Conservation (phyloP, 2,113 vertebrate genomes). For the human region GRCh38 chr15:47756501-47757000, state of each 20-base stretch:
- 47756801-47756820: background rate
- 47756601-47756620: conserved; percentile 1
- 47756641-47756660: background rate
- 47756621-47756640: background rate
- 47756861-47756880: conserved; percentile 37
- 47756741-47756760: background rate
- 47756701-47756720: background rate
- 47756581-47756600: background rate
- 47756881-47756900: conserved; percentile 36
- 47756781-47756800: background rate
- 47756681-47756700: background rate
- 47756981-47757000: background rate
- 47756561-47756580: background rate
- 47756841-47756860: conserved; percentile 22
- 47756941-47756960: conserved; percentile 57
- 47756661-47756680: background rate
- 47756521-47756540: conserved; percentile 16
- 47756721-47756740: background rate
- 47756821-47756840: background rate
- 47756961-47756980: conserved; percentile 60
- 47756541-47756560: background rate
- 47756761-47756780: background rate
- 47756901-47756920: conserved; percentile 26
- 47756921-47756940: conserved; percentile 16
- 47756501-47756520: background rate